These are phyloP conservation scores for Elysia chlorotica DNA, from an alignment of 1,140 invertebrate genomes.

Conservation along the genomic window DNA sequence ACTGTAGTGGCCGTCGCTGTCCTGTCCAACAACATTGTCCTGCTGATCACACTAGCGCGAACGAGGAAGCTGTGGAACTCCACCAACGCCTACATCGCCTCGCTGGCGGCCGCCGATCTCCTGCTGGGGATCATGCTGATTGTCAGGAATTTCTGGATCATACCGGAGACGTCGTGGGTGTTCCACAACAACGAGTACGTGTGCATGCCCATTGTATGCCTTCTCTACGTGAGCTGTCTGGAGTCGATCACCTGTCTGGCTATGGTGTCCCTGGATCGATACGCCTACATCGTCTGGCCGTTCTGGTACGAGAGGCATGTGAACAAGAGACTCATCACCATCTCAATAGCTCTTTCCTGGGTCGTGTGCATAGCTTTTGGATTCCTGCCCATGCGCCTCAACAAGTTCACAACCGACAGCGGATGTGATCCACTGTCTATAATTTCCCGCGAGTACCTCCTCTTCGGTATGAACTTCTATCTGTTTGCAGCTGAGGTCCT, in stretches of 20 bases:
- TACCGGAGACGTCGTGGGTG: neutral
- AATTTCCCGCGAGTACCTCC: neutral
- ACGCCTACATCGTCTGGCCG: neutral
- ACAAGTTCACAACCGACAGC: neutral
- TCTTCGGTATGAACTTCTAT: neutral
- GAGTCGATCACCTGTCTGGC: neutral
- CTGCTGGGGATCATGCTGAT: neutral
- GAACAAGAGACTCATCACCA: neutral
- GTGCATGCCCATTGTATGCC: neutral
- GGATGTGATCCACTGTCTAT: neutral
- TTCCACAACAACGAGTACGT: neutral
- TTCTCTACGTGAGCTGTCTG: neutral
- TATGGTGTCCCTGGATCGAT: neutral
- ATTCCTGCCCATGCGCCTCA: neutral
- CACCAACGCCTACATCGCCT: neutral
- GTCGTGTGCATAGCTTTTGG: neutral
- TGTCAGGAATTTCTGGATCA: neutral
- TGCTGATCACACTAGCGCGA: neutral
- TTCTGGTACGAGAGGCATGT: neutral
- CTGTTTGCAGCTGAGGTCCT: neutral
- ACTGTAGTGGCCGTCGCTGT: neutral
- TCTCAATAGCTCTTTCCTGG: neutral
- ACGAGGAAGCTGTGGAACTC: neutral
- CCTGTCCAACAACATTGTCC: neutral
- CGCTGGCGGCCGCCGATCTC: neutral